These are phyloP conservation scores for Cheilosia pagana DNA, from an alignment of 2,888 invertebrate species.

Conservation along the genomic window DNA sequence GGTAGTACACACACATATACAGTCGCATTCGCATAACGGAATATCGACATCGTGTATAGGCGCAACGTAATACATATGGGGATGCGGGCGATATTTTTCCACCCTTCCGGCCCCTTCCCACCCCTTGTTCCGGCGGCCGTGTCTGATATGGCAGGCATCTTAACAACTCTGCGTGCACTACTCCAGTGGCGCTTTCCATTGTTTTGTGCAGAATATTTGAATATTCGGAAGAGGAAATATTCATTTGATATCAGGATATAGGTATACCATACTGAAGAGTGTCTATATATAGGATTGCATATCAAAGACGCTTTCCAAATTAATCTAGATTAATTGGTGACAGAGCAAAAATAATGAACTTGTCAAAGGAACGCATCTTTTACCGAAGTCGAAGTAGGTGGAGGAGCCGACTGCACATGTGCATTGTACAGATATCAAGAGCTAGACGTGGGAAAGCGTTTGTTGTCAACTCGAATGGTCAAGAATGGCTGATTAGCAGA, in stretches of 20 bases:
- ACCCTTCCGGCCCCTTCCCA: neutral
- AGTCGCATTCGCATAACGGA: conserved; percentile 13
- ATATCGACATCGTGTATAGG: conserved; percentile 46
- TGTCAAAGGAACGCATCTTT: neutral
- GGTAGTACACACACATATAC: conserved; percentile 18
- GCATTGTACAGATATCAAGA: no score
- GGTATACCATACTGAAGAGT: neutral
- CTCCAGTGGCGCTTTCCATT: conserved; percentile 30
- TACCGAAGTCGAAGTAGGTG: neutral
- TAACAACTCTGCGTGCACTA: conserved; percentile 24
- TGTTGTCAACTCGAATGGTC: neutral
- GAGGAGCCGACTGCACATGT: neutral
- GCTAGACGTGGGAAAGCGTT: neutral
- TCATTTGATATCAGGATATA: neutral
- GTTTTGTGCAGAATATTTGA: conserved; percentile 24
- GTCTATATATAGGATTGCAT: neutral
- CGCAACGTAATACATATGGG: neutral
- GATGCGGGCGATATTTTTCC: neutral
- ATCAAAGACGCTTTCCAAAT: conserved; percentile 9
- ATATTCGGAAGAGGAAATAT: conserved; percentile 24
- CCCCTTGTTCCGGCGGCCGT: conserved; percentile 16
- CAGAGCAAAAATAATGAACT: conserved; percentile 1
- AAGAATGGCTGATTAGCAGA: neutral
- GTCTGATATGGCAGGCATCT: conserved; percentile 25
- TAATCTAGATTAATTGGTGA: conserved; percentile 11